Conservation (phyloP, 2,797 vertebrate species). For the Takifugu ocellatus region DNA sequence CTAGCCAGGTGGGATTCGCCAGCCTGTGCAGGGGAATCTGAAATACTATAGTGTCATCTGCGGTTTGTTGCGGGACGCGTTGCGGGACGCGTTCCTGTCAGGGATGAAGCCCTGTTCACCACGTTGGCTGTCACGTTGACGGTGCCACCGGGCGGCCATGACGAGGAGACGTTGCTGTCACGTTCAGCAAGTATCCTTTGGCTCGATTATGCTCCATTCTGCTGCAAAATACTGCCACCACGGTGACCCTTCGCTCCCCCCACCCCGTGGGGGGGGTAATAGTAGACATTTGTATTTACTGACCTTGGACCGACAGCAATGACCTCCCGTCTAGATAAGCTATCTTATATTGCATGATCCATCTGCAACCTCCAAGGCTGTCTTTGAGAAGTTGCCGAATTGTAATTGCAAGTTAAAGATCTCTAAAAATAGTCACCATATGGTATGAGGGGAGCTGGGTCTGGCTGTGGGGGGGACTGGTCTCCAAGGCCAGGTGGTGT, state of each 20-base stretch:
- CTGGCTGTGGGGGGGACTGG: neutral
- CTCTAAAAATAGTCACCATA: neutral
- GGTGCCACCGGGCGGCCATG: slow-evolving; percentile 33
- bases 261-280: neutral
- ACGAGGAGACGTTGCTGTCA: slow-evolving; percentile 23
- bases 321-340: slow-evolving; percentile 7
- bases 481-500: neutral
- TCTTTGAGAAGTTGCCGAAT: neutral
- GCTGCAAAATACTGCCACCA: neutral
- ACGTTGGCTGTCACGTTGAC: neutral
- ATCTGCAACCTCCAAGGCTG: neutral
- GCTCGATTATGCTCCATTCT: neutral
- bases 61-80: too few relatives aligned
- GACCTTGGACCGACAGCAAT: slow-evolving; percentile 47
- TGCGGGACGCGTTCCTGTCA: neutral
- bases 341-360: slow-evolving; percentile 1
- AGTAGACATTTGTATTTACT: slow-evolving; percentile 17
- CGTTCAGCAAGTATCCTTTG: slow-evolving; percentile 11
- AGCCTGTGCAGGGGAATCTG: too few relatives aligned
- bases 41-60: too few relatives aligned
- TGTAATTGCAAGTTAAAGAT: too few relatives aligned
- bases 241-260: neutral
- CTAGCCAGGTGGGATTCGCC: too few relatives aligned
- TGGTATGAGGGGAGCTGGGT: neutral
- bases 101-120: neutral